Base-by-base conservation (phyloP, 2,113 vertebrate species). In the Solea senegalensis region DNA sequence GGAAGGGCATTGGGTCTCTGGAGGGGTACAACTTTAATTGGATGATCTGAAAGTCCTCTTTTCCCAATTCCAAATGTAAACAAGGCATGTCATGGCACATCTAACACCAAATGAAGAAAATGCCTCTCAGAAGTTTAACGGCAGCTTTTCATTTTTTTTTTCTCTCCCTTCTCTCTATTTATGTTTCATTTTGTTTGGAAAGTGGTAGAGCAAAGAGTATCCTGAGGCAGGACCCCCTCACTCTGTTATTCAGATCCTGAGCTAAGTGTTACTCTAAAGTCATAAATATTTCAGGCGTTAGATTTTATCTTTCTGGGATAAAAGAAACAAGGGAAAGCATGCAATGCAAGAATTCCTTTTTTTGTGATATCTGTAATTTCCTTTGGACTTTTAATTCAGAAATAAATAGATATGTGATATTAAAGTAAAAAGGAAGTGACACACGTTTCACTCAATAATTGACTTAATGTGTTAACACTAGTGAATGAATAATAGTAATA, bases 21-120 rank as follows among this genome's bases (percentile, higher is more conserved):
- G 85, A 89, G 89, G 89, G 84, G 86, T 79, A 87, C 81, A 83
- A 81, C 88, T 87, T 85, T 91, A 92, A 93, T 93, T 92, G 89
- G 85, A 89, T 90, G 74, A 88, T 88, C 87, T 85, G 76, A 76
- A 86, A 90, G 81, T 86, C 88, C 86, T 83, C 11, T 84, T 82
- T 84, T 87, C 74, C 86, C 90, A 92, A 93, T 92, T 93, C 81
- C 86, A 93, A 90, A 88, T 88, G 90, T 93, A 92, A 92, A 92
- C 90, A 93, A 91, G 86, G 83, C 86, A 61, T 91, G 89, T 89
- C 88, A 91, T 91, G 90, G 86, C 88, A 90, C 90, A 92, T 91
- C 90, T 87, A 90, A 88, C 87, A 86, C 76, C 88, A 90, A 90
- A 91, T 92, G 84, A 88, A 89, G 72, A 89, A 87, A 78, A 83